A percentile compares a stretch with the other conserved stretches of the same genome.
These are phyloP conservation scores for Allacma fusca DNA, from an alignment of 2,888 invertebrate genomes.

Conservation along the genomic window DNA sequence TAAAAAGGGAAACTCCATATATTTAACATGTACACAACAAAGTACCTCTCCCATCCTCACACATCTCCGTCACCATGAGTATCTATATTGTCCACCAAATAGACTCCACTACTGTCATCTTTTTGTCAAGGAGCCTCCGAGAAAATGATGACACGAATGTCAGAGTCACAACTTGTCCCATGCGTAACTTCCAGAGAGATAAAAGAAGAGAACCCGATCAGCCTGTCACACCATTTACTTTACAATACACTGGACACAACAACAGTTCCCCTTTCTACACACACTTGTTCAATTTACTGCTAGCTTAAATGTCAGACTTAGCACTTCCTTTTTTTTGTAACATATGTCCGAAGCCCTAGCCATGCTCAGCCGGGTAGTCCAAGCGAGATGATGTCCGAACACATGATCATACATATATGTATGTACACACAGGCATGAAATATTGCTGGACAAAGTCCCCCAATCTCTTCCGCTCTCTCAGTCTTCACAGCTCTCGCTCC, in stretches of 20 bases:
- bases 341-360: background rate
- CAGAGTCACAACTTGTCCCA: no score
- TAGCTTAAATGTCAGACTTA: conserved; percentile 4
- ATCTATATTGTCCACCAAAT: conserved; percentile 14
- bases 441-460: no score
- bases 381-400: no score
- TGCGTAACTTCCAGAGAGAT: background rate
- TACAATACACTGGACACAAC: background rate
- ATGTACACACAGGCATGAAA: no score
- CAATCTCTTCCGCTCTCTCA: no score
- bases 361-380: no score
- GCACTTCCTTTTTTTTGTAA: background rate
- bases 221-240: conserved; percentile 30
- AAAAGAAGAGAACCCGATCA: conserved; percentile 4
- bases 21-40: background rate
- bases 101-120: background rate
- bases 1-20: background rate
- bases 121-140: background rate
- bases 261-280: background rate
- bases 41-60: background rate
- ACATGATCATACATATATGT: no score
- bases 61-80: conserved; percentile 18
- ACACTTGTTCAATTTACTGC: background rate
- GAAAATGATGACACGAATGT: background rate
- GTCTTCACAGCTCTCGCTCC: no score